Conservation (phyloP, 1,140 invertebrate species). For the Cephus cinctus region DNA sequence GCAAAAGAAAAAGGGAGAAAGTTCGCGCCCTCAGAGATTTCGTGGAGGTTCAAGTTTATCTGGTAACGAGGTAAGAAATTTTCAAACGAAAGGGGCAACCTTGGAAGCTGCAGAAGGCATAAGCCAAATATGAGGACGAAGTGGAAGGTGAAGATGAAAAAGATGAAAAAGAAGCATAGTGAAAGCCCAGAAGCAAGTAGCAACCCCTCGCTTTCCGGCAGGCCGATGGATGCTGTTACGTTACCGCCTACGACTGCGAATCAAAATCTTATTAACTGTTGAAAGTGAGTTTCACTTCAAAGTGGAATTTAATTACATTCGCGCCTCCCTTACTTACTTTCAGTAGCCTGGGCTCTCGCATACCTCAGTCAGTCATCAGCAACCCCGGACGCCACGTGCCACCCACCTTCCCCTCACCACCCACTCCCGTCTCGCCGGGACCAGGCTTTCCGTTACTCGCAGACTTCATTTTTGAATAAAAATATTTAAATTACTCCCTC, state of each 20-base stretch:
- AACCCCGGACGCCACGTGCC: too few relatives aligned
- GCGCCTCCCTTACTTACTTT: constrained; percentile 19
- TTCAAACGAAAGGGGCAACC: too few relatives aligned
- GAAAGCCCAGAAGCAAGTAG: constrained; percentile 17
- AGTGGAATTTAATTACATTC: constrained; percentile 49
- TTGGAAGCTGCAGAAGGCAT: too few relatives aligned
- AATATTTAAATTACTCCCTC: constrained; percentile 34
- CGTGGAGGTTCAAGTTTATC: too few relatives aligned
- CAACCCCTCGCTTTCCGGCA: constrained; percentile 7
- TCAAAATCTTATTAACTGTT: constrained; percentile 52
- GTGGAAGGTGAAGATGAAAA: background rate
- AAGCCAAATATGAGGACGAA: constrained; percentile 13
- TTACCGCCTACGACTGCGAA: constrained; percentile 35
- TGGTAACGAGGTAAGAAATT: too few relatives aligned
- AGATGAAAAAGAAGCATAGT: constrained; percentile 13
- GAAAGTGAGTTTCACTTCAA: constrained; percentile 46
- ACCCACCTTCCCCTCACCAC: background rate
- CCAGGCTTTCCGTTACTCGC: constrained; percentile 18
- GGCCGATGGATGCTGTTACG: constrained; percentile 31
- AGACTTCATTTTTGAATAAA: constrained; percentile 26
- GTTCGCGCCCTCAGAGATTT: too few relatives aligned
- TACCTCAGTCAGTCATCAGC: too few relatives aligned
- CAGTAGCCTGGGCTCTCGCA: background rate
- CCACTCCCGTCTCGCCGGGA: constrained; percentile 4
- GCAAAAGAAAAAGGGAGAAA: too few relatives aligned